Base-by-base conservation (phyloP, 1,140 invertebrate genomes). In the Zaprionus capensis region DNA sequence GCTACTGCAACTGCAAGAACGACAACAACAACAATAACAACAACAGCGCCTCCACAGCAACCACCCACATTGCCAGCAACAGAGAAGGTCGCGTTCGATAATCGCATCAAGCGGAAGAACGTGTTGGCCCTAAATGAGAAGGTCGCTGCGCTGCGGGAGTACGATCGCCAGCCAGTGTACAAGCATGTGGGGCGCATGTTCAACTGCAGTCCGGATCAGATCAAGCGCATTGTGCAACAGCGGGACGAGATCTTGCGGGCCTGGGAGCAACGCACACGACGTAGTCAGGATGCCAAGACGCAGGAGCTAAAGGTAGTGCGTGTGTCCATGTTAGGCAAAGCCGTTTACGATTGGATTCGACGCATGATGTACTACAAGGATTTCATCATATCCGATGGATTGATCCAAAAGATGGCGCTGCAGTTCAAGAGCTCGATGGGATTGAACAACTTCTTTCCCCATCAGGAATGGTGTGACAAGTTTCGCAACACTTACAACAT, bases 281-380 rank as follows among this genome's bases (percentile, higher is more conserved):
- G 88, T 7, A 80, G 82, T 26, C 82, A 90, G n/a, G 91, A 92
- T 58, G 85, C 88, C 55, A 79, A 82, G 9, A 91, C 88, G 4
- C 78, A 82, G 62, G 91, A 92, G 34, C 76, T 85, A 44, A 92
- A 92, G 59, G 87, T 88, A 9, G 85, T 92, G 22, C 53, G 85
- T 0, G 85, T 91, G 0, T 92, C 91, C 4, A 91, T 92, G 91
- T 44, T 92, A 67, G 91, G 91, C 3, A 87, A 81, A 11, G 91
- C 91, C 0, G 91, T 92, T 0, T 92, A 87, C 58, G 91, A 92
- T 20, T 92, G 91, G 91, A 85, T 92, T n/a, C 71, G 91, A 0
- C 91, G 91, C 58, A 92, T 92, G 88, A 92, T 92, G 82, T 92
- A 92, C 78, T 92, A 92, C 61, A 92, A 87, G 74, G 91, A 92